Base-by-base conservation (phyloP, 2,888 invertebrate species). In the Drosophila subsilvestris region DNA sequence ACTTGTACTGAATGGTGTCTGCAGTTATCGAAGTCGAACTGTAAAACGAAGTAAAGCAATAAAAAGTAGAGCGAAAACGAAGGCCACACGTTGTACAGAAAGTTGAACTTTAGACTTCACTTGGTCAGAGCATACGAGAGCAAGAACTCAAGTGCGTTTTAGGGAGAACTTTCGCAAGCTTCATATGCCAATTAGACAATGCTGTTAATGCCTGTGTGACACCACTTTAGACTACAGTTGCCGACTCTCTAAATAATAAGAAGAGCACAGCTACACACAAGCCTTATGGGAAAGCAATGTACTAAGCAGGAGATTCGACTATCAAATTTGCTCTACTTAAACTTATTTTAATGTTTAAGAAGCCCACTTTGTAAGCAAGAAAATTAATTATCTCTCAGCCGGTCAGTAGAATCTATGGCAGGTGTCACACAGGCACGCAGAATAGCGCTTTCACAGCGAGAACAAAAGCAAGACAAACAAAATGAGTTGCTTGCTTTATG, bases 81-180 rank as follows among this genome's bases (percentile, higher is more conserved):
- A 27, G 20, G 10, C 12, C 3, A 10, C 53, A 54, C 70, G 63
- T 48, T 71, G 63, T 63, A 71, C 63, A 71, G 71, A 59, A 48
- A 62, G 63, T 74, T 57, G 50, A 67, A 49, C 67, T 69, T 76
- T 59, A 49, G 63, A 65, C 63, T 67, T 71, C 80, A 72, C 83
- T 83, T 74, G 76, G 79, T 82, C 78, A 76, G 74, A 80, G 80
- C 74, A 80, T 86, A 80, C 51, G 50, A 63, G 22, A 22, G 71
- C 48, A 25, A 25, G 32, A 58, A 82, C 62, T 54, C 67, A 57
- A 63, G 67, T 77, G 69, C 54, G 61, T 56, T 74, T 63, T 63
- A 54, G 71, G 59, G 49, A 44, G 68, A 27, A 53, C 43, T 48
- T 67, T 57, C 20, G 3, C n/a, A 43, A 44, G 37, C n/a, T 43